Conservation (phyloP, 2,797 vertebrate genomes). For the Dromococcyx pavoninus region DNA sequence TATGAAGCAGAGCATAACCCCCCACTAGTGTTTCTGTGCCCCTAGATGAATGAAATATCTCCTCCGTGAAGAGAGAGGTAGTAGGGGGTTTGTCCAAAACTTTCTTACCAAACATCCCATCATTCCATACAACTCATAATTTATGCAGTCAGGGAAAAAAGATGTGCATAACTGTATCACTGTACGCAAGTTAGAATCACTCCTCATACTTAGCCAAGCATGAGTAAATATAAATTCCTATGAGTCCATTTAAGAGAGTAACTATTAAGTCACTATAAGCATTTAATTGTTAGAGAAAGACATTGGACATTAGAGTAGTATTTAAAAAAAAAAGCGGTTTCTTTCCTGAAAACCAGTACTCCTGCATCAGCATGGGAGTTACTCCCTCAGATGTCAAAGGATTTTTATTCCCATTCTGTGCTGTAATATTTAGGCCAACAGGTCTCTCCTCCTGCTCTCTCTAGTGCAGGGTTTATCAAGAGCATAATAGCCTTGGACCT, state of each 20-base stretch:
- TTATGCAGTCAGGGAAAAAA: not conserved
- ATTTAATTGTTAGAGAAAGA: not conserved
- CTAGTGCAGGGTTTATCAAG: not conserved
- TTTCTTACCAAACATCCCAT: not conserved
- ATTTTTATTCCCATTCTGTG: constrained; percentile 1
- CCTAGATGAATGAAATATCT: not conserved
- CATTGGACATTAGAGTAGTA: not conserved
- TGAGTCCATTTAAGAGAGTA: not conserved
- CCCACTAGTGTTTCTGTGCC: not conserved
- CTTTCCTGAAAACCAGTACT: not conserved
- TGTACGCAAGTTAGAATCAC: not conserved
- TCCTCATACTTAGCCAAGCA: not conserved
- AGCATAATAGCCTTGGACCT: not conserved
- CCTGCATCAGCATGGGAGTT: not conserved
- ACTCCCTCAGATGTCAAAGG: not conserved
- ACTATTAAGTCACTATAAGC: not conserved
- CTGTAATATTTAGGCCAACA: not conserved
- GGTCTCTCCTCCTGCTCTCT: not conserved
- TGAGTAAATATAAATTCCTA: not conserved
- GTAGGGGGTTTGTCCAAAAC: not conserved
- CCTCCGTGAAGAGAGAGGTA: not conserved
- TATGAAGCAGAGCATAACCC: not conserved
- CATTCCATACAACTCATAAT: not conserved
- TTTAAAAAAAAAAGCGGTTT: not conserved
- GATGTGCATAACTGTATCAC: not conserved